Evolutionary conservation across 2,888 invertebrate species (phyloP).

Genomic region (Apamea anceps): DNA sequence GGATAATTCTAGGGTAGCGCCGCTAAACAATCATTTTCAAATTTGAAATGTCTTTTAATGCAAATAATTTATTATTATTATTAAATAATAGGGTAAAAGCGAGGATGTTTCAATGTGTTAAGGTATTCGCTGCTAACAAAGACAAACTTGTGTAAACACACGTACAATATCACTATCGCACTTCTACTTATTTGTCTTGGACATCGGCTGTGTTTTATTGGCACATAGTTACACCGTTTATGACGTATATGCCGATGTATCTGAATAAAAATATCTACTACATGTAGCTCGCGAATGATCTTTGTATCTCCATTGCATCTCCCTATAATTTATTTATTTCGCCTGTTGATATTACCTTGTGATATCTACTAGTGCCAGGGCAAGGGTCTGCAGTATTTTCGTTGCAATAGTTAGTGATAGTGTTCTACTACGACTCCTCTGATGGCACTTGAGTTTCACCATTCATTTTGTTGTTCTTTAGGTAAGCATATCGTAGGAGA

Average conservation of each 20-base stretch:
- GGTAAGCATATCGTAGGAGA: constrained; percentile 74
- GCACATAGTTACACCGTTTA: constrained; percentile 58
- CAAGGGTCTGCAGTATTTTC: constrained; percentile 67
- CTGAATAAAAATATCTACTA: constrained; percentile 50
- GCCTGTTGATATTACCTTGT: constrained; percentile 73
- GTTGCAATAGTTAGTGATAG: constrained; percentile 70
- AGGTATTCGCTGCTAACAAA: constrained; percentile 65
- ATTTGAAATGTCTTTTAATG: constrained; percentile 75
- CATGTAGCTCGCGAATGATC: constrained; percentile 65
- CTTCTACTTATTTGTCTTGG: constrained; percentile 56
- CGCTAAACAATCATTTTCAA: constrained; percentile 72
- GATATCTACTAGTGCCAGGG: constrained; percentile 75
- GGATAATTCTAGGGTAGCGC: constrained; percentile 78
- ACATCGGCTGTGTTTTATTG: constrained; percentile 76
- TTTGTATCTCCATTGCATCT: constrained; percentile 58
- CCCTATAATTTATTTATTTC: constrained; percentile 61
- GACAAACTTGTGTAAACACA: constrained; percentile 61
- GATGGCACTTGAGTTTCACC: constrained; percentile 69
- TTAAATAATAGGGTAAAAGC: constrained; percentile 76
- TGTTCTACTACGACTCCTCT: constrained; percentile 62
- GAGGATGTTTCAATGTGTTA: constrained; percentile 68
- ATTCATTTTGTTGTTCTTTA: constrained; percentile 76
- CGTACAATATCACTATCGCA: constrained; percentile 41
- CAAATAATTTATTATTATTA: constrained; percentile 79
- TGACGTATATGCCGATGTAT: constrained; percentile 62